Base-by-base conservation (phyloP, 1,140 invertebrate genomes). In the Sycophila sp. region DNA sequence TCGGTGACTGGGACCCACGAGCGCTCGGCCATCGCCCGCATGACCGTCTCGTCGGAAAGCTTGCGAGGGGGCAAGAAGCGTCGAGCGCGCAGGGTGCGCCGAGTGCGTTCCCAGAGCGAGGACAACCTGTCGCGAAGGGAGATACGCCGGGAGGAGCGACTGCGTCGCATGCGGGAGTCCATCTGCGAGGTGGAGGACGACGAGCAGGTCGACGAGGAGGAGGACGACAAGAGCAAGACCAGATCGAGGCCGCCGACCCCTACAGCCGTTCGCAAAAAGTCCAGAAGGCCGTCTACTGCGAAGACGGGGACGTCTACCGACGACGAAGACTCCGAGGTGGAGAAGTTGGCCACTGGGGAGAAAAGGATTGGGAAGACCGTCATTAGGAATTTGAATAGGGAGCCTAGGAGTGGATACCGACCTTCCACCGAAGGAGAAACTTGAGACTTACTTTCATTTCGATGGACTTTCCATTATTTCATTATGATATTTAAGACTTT, bases 311-410 rank as follows among this genome's bases (percentile, higher is more conserved):
- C 58, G 11, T 82, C 83, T 2, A 84, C 81, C 1, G 85, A 86
- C 45, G 85, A 86, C 58, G 85, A 86, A 59, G 83, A 85, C 73
- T 86, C 85, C 0, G 82, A 86, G n/a, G 13, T 58, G 8, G 34
- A 66, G 19, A 47, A 30, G 32, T 15, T 7, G 26, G 40, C 2
- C 45, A 40, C n/a, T 19, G 19, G 45, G 22, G 58, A 7, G 13
- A 47, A 38, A 42, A 28, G 36, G 15, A 56, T 56, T 2, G 73
- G 73, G 36, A 76, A 59, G 26, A 73, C 77, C n/a, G 64, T 78
- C 6, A 77, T 84, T 30, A 77, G 47, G 19, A 76, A 81, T 45
- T 69, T 83, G 40, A 58, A 69, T 22, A 70, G 67, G 13, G 83
- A 84, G 36, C 81, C 83, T 2, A 76, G 70, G 63, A 78, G 79